Evolutionary conservation across 2,888 invertebrate genomes (phyloP).

Genomic region (Oscheius sp.): DNA sequence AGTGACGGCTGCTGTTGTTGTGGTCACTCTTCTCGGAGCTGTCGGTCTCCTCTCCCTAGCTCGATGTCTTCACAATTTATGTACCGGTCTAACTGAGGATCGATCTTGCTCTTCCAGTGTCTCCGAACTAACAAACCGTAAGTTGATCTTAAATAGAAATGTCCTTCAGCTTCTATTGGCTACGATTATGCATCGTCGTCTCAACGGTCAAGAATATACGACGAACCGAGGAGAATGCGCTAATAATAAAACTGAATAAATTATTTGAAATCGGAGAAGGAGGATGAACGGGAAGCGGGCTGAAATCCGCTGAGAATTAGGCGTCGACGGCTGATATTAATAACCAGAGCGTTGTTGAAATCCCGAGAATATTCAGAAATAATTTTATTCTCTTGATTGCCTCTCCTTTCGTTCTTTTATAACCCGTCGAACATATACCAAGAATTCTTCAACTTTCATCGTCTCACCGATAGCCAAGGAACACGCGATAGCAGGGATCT

Average conservation of each 20-base stretch:
- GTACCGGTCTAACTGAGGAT: slow-evolving; percentile 1
- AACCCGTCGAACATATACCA: not conserved
- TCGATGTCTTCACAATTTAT: slow-evolving; percentile 12
- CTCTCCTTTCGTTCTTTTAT: not conserved
- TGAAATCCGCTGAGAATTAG: too few species aligned
- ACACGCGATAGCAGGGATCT: slow-evolving; percentile 24
- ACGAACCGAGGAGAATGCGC: slow-evolving; percentile 9
- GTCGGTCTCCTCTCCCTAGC: slow-evolving; percentile 5
- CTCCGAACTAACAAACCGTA: slow-evolving; percentile 11
- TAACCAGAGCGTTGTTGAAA: not conserved
- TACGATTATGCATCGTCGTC: not conserved
- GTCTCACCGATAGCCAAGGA: not conserved
- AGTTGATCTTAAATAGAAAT: not conserved
- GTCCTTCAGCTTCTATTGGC: not conserved
- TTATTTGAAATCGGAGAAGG: too few species aligned
- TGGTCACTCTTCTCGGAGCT: not conserved
- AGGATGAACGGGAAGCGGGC: too few species aligned
- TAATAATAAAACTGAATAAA: too few species aligned
- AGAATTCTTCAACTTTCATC: slow-evolving; percentile 6
- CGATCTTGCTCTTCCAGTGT: slow-evolving; percentile 16
- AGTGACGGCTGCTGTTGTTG: slow-evolving; percentile 8
- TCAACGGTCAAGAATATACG: slow-evolving; percentile 6
- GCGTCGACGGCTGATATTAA: too few species aligned
- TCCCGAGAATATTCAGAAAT: not conserved
- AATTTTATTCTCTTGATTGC: not conserved